A percentile compares a stretch with the other conserved stretches of the same genome.
phyloP scores from a whole-genome alignment of 2,888 invertebrate species.

The Napeogenes sylphis region DNA sequence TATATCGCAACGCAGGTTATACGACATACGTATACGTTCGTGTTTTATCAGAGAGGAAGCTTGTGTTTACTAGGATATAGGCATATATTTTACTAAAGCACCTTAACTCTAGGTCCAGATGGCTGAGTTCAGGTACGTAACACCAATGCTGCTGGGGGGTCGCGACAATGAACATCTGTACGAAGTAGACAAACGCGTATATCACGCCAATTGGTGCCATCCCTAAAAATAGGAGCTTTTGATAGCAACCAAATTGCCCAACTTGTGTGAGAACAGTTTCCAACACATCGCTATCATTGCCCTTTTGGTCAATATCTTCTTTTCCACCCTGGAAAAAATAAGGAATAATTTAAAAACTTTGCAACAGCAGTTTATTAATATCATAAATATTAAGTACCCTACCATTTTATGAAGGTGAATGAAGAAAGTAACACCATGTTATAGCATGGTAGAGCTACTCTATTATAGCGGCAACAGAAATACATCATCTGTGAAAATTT shows the following conservation, averaged over 20 bases:
- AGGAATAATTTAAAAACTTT: neutral
- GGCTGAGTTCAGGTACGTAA: slow-evolving; percentile 53
- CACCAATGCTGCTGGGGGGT: slow-evolving; percentile 67
- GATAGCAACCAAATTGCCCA: slow-evolving; percentile 64
- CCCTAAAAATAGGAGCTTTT: slow-evolving; percentile 54
- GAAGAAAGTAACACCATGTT: too few relatives aligned
- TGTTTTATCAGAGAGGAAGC: too few relatives aligned
- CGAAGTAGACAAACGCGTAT: slow-evolving; percentile 65
- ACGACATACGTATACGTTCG: too few relatives aligned
- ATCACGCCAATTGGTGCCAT: slow-evolving; percentile 65
- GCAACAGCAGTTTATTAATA: neutral
- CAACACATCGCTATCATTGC: slow-evolving; percentile 45
- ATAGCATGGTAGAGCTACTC: too few relatives aligned
- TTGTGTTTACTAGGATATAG: too few relatives aligned
- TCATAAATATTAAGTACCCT: too few relatives aligned
- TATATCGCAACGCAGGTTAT: too few relatives aligned
- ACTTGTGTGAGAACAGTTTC: slow-evolving; percentile 57
- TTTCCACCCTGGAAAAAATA: slow-evolving; percentile 16
- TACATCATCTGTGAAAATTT: too few relatives aligned
- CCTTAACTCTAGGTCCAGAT: slow-evolving; percentile 54
- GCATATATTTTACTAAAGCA: slow-evolving; percentile 24
- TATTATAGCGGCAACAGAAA: too few relatives aligned
- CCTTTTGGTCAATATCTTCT: slow-evolving; percentile 40
- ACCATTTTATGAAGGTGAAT: too few relatives aligned
- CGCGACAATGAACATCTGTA: slow-evolving; percentile 66